These are phyloP conservation scores for Drosophila demipolita DNA, from an alignment of 2,888 invertebrate genomes.

Conservation along the genomic window DNA sequence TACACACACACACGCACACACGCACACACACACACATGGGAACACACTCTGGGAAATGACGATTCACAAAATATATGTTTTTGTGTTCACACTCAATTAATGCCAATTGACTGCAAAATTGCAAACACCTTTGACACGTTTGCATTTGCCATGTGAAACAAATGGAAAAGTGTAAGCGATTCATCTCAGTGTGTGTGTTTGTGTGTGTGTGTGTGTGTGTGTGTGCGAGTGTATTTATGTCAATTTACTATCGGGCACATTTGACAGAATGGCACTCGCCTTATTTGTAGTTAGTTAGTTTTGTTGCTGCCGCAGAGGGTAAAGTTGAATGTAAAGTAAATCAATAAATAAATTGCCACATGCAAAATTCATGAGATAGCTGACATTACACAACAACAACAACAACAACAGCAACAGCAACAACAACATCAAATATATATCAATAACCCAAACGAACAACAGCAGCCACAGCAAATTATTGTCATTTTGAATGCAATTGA, in stretches of 20 bases:
- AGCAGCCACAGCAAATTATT: conserved; percentile 65
- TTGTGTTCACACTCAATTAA: conserved; percentile 81
- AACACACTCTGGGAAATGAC: conserved; percentile 43
- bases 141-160: conserved; percentile 62
- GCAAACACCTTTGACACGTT: conserved; percentile 81
- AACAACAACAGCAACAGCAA: conserved; percentile 26
- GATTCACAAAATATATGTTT: conserved; percentile 80
- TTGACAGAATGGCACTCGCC: conserved; percentile 36
- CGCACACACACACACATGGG: conserved; percentile 4
- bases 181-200: conserved; percentile 5
- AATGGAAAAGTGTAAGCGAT: conserved; percentile 54
- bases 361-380: conserved; percentile 74
- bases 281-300: conserved; percentile 47
- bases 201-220: conserved; percentile 6
- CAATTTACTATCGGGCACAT: conserved; percentile 46
- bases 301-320: conserved; percentile 11
- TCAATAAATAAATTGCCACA: conserved; percentile 81
- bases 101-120: conserved; percentile 81
- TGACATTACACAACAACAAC: conserved; percentile 39
- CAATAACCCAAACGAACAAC: conserved; percentile 41
- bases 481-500: conserved; percentile 77
- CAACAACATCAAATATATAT: conserved; percentile 32
- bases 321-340: conserved; percentile 60
- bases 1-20: conserved; percentile 8
- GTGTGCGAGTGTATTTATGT: conserved; percentile 20